phyloP scores from a whole-genome alignment of 2,113 vertebrate genomes.

The Rutilus rutilus region DNA sequence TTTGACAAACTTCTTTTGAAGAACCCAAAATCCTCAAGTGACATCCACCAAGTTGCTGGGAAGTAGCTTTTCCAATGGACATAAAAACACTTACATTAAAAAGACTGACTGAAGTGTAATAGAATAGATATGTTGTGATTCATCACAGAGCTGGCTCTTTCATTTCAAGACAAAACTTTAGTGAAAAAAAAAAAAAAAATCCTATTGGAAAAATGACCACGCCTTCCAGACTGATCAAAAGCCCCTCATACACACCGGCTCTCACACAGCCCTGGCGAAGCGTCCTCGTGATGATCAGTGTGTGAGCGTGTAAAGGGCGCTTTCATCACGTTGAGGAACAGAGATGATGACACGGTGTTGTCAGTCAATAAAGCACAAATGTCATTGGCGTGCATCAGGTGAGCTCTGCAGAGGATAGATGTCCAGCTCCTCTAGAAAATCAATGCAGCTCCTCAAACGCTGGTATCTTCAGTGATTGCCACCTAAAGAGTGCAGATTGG shows the following conservation, averaged over 20 bases:
- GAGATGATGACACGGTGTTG: constrained; percentile 20
- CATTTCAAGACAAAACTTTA: not conserved
- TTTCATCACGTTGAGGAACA: constrained; percentile 39
- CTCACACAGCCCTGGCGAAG: not conserved
- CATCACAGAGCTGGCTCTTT: not conserved
- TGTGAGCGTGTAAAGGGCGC: constrained; percentile 45
- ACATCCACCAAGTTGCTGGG: too few species aligned
- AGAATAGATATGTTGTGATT: constrained; percentile 1
- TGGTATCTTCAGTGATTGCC: not conserved
- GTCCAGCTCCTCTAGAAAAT: constrained; percentile 8
- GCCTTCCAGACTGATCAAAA: not conserved
- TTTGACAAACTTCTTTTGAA: too few species aligned
- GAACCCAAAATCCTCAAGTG: too few species aligned
- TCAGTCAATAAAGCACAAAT: constrained; percentile 53
- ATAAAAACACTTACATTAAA: too few species aligned
- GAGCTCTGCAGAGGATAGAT: not conserved
- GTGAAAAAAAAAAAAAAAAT: not conserved
- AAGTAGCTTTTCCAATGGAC: too few species aligned
- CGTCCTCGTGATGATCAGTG: constrained; percentile 14
- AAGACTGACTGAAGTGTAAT: too few species aligned
- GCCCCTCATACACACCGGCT: not conserved
- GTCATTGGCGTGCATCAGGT: constrained; percentile 37
- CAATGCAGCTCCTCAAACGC: not conserved
- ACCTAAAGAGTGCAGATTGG: constrained; percentile 7
- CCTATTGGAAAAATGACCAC: not conserved